A percentile compares a stretch with the other conserved stretches of the same genome.
Conservation (phyloP, 2,113 vertebrate genomes). For the Marcusenius ussheri region DNA sequence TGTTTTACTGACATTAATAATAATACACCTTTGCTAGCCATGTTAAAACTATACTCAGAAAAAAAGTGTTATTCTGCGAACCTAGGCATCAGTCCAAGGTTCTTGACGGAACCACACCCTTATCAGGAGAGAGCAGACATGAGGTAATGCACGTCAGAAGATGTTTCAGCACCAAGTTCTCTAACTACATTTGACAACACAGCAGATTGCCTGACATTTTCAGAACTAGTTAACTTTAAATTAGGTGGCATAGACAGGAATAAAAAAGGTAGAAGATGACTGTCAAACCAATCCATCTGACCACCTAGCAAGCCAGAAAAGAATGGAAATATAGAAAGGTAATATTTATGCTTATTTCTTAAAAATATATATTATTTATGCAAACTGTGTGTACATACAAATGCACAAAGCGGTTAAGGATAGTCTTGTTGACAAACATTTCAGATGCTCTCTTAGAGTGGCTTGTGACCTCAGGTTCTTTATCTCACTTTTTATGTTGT, state of each 20-base stretch:
- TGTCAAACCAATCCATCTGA: conserved; percentile 7
- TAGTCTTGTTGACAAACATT: neutral
- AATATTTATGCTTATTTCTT: neutral
- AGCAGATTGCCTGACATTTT: neutral
- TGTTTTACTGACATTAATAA: neutral
- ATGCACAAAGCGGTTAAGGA: neutral
- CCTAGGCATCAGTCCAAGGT: neutral
- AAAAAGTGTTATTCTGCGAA: neutral
- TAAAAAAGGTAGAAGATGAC: conserved; percentile 37
- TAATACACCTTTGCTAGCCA: neutral
- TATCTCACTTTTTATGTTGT: neutral
- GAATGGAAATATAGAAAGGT: neutral
- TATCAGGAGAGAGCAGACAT: conserved; percentile 52
- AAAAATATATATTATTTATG: neutral
- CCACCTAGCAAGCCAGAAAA: neutral
- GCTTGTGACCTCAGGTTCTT: neutral
- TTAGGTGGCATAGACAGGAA: conserved; percentile 14
- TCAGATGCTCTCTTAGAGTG: neutral
- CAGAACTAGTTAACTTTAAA: conserved; percentile 17
- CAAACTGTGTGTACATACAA: neutral
- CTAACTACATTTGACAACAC: conserved; percentile 28
- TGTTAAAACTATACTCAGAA: neutral
- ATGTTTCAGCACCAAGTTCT: conserved; percentile 18
- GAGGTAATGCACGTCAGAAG: conserved; percentile 11
- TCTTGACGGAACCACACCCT: conserved; percentile 32